Conservation (phyloP, 2,888 invertebrate genomes). For the Chelonus formosanus region DNA sequence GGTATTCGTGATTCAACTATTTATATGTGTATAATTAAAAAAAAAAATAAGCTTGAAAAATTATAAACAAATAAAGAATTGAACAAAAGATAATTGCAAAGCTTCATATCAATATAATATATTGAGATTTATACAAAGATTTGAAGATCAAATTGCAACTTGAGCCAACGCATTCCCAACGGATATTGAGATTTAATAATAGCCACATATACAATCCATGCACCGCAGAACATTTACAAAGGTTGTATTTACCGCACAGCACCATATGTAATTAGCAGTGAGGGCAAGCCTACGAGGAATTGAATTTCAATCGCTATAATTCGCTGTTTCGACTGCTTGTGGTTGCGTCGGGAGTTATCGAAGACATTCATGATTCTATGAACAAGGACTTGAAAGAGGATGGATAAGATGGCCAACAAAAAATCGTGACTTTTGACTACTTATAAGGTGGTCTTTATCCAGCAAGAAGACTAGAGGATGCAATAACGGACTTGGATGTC, state of each 20-base stretch:
- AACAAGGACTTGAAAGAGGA: slow-evolving; percentile 6
- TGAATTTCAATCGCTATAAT: slow-evolving; percentile 62
- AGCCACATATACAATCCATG: slow-evolving; percentile 1
- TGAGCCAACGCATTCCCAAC: neutral
- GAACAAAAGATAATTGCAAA: no score
- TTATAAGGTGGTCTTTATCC: slow-evolving; percentile 8
- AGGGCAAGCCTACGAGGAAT: slow-evolving; percentile 47
- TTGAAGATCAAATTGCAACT: neutral
- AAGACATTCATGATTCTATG: neutral
- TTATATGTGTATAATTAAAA: no score
- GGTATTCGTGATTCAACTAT: no score
- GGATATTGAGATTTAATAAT: slow-evolving; percentile 14
- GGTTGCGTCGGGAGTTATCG: neutral
- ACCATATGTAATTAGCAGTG: slow-evolving; percentile 15
- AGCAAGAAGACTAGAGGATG: slow-evolving; percentile 5
- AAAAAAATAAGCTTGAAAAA: no score
- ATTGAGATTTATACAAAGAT: no score
- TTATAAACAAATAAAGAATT: no score
- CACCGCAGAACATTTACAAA: neutral
- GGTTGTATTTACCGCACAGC: slow-evolving; percentile 16
- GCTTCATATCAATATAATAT: no score
- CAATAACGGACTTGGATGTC: slow-evolving; percentile 26
- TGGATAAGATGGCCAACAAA: neutral
- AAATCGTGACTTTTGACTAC: neutral
- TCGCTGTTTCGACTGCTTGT: slow-evolving; percentile 53